Percentiles rank a stretch among this genome's conserved stretches.
phyloP scores from a whole-genome alignment of 2,888 invertebrate genomes.

The Aphodius granarius region DNA sequence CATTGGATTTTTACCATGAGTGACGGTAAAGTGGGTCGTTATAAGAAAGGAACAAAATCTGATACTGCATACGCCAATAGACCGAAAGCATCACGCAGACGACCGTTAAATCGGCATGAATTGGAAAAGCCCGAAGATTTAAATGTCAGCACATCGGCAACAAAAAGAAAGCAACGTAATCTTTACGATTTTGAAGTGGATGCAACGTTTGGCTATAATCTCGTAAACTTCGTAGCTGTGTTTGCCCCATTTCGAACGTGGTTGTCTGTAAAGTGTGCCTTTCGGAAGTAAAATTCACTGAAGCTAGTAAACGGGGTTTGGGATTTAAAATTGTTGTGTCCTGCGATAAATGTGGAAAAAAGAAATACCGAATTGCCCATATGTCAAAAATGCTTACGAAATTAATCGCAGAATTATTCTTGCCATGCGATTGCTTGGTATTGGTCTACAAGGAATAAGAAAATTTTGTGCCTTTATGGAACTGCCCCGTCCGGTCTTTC shows the following conservation, averaged over 20 bases:
- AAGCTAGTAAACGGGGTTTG: constrained; percentile 31
- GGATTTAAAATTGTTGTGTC: constrained; percentile 31
- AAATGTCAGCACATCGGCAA: constrained; percentile 29
- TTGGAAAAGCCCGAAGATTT: constrained; percentile 16
- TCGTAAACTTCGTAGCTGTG: constrained; percentile 33
- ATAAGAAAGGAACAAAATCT: constrained; percentile 4
- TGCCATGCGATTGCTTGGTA: constrained; percentile 34
- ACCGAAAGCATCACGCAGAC: constrained; percentile 1
- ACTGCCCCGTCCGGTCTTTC: constrained; percentile 34
- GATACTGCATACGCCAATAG: background rate
- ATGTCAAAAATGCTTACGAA: constrained; percentile 32
- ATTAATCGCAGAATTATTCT: constrained; percentile 32
- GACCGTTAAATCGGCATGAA: constrained; percentile 27
- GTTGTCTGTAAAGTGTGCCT: constrained; percentile 34
- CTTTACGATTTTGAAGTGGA: constrained; percentile 29
- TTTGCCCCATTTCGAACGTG: constrained; percentile 30
- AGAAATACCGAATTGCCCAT: constrained; percentile 30
- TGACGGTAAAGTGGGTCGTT: background rate
- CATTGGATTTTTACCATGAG: constrained; percentile 1
- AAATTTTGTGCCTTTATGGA: constrained; percentile 36
- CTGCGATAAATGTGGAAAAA: constrained; percentile 29
- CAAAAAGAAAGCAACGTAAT: constrained; percentile 27
- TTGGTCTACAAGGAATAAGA: constrained; percentile 29
- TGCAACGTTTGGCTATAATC: constrained; percentile 29
- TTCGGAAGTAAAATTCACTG: constrained; percentile 32